Evolutionary conservation across 1,140 invertebrate genomes (phyloP).

Genomic region (Aphaenogaster floridana): DNA sequence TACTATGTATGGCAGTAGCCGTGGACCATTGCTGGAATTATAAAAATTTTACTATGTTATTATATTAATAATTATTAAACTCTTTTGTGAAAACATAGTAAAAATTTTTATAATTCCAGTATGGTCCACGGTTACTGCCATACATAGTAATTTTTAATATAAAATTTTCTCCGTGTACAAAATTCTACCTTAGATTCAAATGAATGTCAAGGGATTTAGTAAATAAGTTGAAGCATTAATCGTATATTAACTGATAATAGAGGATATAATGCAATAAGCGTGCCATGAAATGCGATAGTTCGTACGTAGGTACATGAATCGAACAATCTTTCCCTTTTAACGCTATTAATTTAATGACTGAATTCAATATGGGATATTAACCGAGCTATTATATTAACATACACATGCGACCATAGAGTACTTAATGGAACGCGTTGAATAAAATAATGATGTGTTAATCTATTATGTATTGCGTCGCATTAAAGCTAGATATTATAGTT

Average conservation of each 20-base stretch:
- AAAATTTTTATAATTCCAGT: too few species aligned
- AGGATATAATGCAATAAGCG: not conserved
- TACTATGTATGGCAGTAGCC: too few species aligned
- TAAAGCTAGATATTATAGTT: not conserved
- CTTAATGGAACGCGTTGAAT: not conserved
- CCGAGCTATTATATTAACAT: conserved; percentile 2
- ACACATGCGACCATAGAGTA: not conserved
- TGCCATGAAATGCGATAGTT: not conserved
- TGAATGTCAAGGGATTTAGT: not conserved
- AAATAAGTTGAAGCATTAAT: not conserved
- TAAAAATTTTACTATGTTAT: too few species aligned
- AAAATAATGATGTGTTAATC: conserved; percentile 23
- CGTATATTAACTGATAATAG: not conserved
- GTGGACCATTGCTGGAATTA: too few species aligned
- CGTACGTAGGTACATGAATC: not conserved
- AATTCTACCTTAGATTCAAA: not conserved
- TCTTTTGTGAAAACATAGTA: too few species aligned
- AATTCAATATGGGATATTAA: conserved; percentile 9
- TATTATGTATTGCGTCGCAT: not conserved
- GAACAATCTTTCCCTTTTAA: not conserved
- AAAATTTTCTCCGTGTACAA: too few species aligned
- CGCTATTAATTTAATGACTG: conserved; percentile 7
- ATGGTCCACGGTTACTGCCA: too few species aligned
- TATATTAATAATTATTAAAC: too few species aligned
- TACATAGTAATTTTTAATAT: too few species aligned